Evolutionary conservation across 2,888 invertebrate genomes (phyloP).

Genomic region (Campaea margaritaria): DNA sequence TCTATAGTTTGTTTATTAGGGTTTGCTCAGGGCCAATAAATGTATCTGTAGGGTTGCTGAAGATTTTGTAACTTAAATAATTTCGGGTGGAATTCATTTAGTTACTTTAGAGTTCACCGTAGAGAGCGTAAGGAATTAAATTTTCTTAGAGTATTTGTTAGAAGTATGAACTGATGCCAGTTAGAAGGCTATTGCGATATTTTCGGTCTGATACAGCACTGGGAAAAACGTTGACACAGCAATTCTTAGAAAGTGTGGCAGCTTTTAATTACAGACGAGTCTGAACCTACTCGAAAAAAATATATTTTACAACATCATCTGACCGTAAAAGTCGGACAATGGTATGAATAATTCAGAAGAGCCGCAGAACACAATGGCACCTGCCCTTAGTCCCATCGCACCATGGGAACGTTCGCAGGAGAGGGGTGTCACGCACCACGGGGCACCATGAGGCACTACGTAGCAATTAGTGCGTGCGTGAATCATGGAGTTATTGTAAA

Average conservation of each 20-base stretch:
- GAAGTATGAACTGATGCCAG: no score
- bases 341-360: conserved; percentile 66
- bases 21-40: no score
- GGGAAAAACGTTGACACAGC: no score
- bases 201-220: background rate
- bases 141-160: no score
- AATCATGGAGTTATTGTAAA: conserved; percentile 10
- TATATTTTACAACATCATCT: conserved; percentile 25
- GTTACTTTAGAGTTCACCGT: no score
- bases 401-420: conserved; percentile 69
- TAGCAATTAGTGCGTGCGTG: background rate
- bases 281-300: conserved; percentile 65
- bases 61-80: no score
- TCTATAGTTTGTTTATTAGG: no score
- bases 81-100: no score
- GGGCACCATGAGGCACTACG: conserved; percentile 38
- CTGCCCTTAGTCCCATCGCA: conserved; percentile 47
- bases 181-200: no score
- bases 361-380: conserved; percentile 60
- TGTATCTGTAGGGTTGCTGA: no score
- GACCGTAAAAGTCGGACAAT: conserved; percentile 54
- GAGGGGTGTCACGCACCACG: conserved; percentile 61
- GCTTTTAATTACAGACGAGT: conserved; percentile 34
- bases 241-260: background rate
- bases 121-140: no score